Conservation (phyloP, 2,113 vertebrate species). For the Malaclemys terrapin region DNA sequence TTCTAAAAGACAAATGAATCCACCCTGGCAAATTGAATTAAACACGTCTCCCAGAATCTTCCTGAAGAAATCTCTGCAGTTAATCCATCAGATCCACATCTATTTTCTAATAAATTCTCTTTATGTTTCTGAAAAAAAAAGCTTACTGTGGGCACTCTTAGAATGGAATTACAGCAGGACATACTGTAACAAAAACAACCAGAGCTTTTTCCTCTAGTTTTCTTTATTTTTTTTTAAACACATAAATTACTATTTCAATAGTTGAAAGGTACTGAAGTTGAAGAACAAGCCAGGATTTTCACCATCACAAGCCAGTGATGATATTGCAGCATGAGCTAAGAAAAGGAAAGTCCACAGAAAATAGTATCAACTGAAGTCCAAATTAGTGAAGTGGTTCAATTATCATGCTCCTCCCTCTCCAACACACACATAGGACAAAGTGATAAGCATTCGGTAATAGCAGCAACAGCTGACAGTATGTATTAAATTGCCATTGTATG, state of each 20-base stretch:
- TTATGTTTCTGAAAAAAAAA: background rate
- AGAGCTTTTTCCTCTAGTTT: background rate
- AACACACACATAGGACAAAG: background rate
- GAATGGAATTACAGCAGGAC: background rate
- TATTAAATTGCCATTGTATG: background rate
- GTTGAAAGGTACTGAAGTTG: background rate
- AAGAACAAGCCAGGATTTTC: background rate
- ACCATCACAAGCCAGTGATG: background rate
- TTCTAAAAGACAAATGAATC: constrained; percentile 31
- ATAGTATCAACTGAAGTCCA: background rate
- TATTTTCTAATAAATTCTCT: background rate
- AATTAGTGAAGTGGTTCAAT: background rate
- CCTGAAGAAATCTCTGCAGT: background rate
- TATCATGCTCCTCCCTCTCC: background rate
- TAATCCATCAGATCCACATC: constrained; percentile 15
- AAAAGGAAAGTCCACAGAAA: background rate
- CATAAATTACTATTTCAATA: background rate
- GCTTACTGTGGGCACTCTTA: background rate
- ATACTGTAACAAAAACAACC: background rate
- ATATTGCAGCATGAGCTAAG: rapidly evolving
- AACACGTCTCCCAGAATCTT: constrained; percentile 5
- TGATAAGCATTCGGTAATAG: background rate
- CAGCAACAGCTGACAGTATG: background rate
- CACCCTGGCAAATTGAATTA: background rate
- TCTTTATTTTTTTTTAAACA: background rate